Evolutionary conservation across 2,113 vertebrate genomes (phyloP).

Genomic region (Ameiurus melas): DNA sequence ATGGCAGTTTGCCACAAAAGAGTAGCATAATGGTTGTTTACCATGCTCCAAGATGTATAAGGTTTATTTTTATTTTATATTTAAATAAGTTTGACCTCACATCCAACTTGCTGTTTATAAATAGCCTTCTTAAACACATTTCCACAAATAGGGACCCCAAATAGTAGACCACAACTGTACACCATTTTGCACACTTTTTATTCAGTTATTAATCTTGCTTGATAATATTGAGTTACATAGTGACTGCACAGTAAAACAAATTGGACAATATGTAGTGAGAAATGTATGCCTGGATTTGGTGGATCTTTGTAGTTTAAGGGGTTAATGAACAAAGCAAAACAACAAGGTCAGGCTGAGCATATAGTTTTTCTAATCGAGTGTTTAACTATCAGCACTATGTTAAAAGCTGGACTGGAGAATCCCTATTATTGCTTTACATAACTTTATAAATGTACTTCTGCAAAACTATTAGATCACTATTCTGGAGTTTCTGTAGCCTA

Average conservation of each 20-base stretch:
- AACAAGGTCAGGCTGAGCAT: not conserved
- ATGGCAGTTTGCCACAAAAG: not conserved
- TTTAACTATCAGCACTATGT: not conserved
- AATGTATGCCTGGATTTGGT: not conserved
- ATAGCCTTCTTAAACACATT: not conserved
- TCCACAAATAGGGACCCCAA: not conserved
- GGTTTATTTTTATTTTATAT: too few species aligned
- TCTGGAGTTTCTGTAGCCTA: not conserved
- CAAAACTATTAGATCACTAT: not conserved
- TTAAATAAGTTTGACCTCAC: conserved; percentile 11
- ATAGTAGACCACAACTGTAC: too few species aligned
- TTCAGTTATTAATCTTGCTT: not conserved
- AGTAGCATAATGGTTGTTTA: not conserved
- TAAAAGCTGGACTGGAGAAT: not conserved
- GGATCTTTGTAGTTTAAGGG: not conserved
- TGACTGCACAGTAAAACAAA: not conserved
- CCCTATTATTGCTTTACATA: not conserved
- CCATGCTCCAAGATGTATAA: not conserved
- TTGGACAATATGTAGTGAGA: not conserved
- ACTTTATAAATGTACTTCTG: not conserved
- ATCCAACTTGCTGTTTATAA: not conserved
- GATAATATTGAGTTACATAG: not conserved
- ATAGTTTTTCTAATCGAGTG: not conserved
- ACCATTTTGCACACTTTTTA: not conserved
- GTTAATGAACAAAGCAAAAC: conserved; percentile 6